Evolutionary conservation across 2,797 vertebrate species (phyloP), one percentile per base, ranked within the genome.

Genomic region (Muscicapa comitata): DNA sequence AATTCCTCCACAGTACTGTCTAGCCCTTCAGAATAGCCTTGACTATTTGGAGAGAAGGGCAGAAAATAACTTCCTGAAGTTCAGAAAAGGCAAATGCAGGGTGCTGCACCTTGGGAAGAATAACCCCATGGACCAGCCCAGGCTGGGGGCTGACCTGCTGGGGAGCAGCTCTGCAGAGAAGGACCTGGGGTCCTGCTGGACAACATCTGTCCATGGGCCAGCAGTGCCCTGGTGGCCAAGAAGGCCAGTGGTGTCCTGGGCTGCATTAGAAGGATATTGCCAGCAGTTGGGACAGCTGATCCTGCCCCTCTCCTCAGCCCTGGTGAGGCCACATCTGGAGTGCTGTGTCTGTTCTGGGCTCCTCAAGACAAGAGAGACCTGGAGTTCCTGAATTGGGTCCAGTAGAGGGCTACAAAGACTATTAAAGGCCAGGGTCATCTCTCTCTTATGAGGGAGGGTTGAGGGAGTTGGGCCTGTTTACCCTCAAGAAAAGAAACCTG

Each of bases 1-100:
- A 74, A 75, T 48, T 65, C 76, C 11, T 7, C 9, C 10, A 16
- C 7, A 47, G 29, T 7, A 4, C 25, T 71, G 17, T 58, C 45
- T 33, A 58, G 33, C 11, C 43, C 25, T 83, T 47, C 58, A 40
- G 29, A 45, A 58, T 20, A 33, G 35, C 38, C 6, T 47, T 0
- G 0, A 4, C 18, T 3, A 0, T 26, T 45, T 65, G 33, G 17
- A 63, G 20, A 76, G 24, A 33, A 6, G 25, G 33, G 21, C 45
- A 77, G 50, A 55, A 10, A 83, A 89, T 11, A 47, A 33, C 13
- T 8, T 11, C 23, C 12, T 65, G 45, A 71, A 90, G 33, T 53
- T 65, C 33, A 47, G 29, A 18, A 65, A 45, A 31, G 29, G 33
- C 58, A 83, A 71, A 65, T 58, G 5, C 17, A 4, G 4, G 0